phyloP scores from a whole-genome alignment of 2,797 vertebrate genomes.

The Smutsia temminckii region DNA sequence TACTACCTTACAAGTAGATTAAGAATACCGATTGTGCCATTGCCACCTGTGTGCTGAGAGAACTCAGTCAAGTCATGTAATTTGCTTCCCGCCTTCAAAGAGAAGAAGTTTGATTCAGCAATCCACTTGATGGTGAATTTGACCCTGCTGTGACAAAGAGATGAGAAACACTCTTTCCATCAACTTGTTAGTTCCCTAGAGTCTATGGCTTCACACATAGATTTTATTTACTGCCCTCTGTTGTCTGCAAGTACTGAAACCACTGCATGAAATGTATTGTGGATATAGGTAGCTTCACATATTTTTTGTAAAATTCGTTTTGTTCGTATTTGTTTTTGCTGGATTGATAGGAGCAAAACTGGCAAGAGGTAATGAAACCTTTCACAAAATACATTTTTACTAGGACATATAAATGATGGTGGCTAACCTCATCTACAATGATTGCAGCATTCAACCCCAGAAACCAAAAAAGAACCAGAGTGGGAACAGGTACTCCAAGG shows the following conservation, averaged over 20 bases:
- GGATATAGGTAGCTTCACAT: background rate
- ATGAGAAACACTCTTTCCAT: background rate
- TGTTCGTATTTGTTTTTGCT: conserved; percentile 57
- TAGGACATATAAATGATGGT: conserved; percentile 38
- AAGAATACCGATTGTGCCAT: background rate
- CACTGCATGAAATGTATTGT: background rate
- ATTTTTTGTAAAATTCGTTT: conserved; percentile 58
- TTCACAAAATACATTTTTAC: conserved; percentile 44
- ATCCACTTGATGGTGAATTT: background rate
- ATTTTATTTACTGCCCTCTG: conserved; percentile 41
- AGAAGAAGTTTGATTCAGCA: background rate
- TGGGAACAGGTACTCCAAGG: background rate
- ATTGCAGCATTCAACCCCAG: background rate
- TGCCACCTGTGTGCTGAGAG: background rate
- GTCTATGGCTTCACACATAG: background rate
- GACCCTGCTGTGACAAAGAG: background rate
- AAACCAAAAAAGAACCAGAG: background rate
- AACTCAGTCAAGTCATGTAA: background rate
- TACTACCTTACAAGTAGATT: background rate
- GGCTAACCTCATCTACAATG: background rate
- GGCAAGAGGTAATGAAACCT: conserved; percentile 56
- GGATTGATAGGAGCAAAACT: conserved; percentile 62
- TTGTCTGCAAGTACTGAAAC: conserved; percentile 31
- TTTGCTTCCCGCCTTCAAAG: background rate
- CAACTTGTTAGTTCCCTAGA: conserved; percentile 20